Conservation (phyloP, 1,140 invertebrate genomes). For the Tetranychus cinnabarinus region DNA sequence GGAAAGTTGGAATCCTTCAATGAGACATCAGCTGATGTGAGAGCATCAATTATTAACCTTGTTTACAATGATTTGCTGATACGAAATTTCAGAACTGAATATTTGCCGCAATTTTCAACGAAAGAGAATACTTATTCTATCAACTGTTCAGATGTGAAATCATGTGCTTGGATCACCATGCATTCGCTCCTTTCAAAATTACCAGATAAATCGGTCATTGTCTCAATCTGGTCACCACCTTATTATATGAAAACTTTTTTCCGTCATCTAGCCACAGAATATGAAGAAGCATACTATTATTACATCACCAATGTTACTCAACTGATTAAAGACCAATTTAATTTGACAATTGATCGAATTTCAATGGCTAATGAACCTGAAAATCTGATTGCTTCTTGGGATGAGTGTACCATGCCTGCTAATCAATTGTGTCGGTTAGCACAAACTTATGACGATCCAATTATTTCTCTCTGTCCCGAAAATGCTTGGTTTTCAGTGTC, state of each 20-base stretch:
- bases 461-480: neutral
- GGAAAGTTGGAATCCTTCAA: neutral
- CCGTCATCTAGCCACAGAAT: neutral
- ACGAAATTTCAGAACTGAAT: neutral
- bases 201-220: neutral
- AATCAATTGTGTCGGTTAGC: neutral
- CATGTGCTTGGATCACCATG: neutral
- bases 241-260: neutral
- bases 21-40: neutral
- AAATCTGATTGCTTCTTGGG: neutral
- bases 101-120: neutral
- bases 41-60: neutral
- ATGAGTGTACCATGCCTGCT: neutral
- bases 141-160: neutral
- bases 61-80: neutral
- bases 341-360: neutral
- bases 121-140: neutral
- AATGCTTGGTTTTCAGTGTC: neutral
- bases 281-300: neutral
- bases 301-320: neutral
- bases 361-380: neutral
- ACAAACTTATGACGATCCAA: neutral
- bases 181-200: neutral
- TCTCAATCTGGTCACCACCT: neutral
- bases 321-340: neutral